phyloP scores from a whole-genome alignment of 1,140 invertebrate species.

The Stenopsyche tienmushanensis region DNA sequence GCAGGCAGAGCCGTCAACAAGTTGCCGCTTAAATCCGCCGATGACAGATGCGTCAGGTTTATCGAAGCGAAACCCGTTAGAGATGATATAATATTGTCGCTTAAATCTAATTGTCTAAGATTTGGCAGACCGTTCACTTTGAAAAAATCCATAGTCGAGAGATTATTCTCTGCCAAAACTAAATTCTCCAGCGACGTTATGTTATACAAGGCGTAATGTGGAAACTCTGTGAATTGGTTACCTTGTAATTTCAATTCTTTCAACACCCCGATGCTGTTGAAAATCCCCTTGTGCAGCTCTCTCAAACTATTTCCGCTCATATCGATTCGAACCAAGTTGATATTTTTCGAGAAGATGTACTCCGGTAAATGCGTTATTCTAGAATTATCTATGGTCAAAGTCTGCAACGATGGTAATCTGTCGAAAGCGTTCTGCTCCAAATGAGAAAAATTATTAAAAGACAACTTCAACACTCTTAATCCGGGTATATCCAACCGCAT shows the following conservation, averaged over 20 bases:
- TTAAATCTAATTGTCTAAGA: constrained; percentile 72
- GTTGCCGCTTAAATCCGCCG: constrained; percentile 75
- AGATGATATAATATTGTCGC: constrained; percentile 72
- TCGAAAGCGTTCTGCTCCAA: constrained; percentile 68
- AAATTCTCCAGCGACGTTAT: constrained; percentile 72
- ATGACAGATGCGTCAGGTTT: constrained; percentile 69
- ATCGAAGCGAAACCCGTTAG: constrained; percentile 75
- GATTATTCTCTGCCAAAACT: constrained; percentile 69
- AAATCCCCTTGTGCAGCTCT: constrained; percentile 66
- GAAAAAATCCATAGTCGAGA: constrained; percentile 73
- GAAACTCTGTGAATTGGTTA: constrained; percentile 73
- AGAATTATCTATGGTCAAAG: constrained; percentile 68
- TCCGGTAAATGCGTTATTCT: constrained; percentile 66
- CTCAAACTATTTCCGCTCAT: constrained; percentile 67
- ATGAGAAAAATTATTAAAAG: constrained; percentile 75
- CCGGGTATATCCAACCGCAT: constrained; percentile 69
- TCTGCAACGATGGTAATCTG: constrained; percentile 72
- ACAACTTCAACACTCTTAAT: constrained; percentile 68
- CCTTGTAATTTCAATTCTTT: constrained; percentile 72
- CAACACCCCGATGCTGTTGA: constrained; percentile 67
- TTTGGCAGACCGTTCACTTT: constrained; percentile 71
- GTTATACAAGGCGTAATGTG: constrained; percentile 73
- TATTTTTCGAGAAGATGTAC: constrained; percentile 70
- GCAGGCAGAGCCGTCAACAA: constrained; percentile 72
- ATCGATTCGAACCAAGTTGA: constrained; percentile 71